These are phyloP conservation scores for Nerophis ophidion DNA, from an alignment of 2,113 vertebrate genomes.

Conservation along the genomic window DNA sequence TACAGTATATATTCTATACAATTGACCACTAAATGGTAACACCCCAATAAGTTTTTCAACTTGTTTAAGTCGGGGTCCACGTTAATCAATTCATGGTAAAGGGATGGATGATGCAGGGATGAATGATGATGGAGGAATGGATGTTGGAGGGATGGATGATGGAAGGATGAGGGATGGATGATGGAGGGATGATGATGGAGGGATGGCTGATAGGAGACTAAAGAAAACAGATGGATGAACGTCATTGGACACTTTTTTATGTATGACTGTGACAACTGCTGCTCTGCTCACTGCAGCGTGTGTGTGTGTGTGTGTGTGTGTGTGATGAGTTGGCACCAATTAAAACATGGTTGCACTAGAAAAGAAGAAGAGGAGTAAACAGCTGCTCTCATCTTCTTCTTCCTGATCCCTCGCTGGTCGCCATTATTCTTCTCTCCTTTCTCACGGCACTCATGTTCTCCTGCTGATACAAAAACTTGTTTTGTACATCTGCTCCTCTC, in stretches of 20 bases:
- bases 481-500: constrained; percentile 2
- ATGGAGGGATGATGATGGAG: constrained; percentile 5
- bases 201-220: constrained; percentile 19
- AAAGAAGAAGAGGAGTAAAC: constrained; percentile 47
- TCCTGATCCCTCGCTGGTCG: background rate
- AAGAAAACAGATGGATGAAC: constrained; percentile 66
- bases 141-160: too few relatives aligned
- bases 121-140: too few relatives aligned
- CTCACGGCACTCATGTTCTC: constrained; percentile 2
- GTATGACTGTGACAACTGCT: constrained; percentile 67
- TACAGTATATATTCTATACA: too few relatives aligned
- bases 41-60: too few relatives aligned
- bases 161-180: background rate
- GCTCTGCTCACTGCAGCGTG: constrained; percentile 48
- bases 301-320: constrained; percentile 30
- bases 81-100: too few relatives aligned
- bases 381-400: constrained; percentile 49
- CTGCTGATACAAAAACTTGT: background rate
- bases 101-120: too few relatives aligned
- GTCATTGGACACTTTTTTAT: constrained; percentile 71
- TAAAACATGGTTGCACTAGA: constrained; percentile 61
- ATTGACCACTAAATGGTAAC: too few relatives aligned
- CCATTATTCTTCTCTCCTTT: background rate
- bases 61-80: too few relatives aligned
- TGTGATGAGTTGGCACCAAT: constrained; percentile 30